phyloP scores from a whole-genome alignment of 1,140 invertebrate species.

The Bombus polaris region DNA sequence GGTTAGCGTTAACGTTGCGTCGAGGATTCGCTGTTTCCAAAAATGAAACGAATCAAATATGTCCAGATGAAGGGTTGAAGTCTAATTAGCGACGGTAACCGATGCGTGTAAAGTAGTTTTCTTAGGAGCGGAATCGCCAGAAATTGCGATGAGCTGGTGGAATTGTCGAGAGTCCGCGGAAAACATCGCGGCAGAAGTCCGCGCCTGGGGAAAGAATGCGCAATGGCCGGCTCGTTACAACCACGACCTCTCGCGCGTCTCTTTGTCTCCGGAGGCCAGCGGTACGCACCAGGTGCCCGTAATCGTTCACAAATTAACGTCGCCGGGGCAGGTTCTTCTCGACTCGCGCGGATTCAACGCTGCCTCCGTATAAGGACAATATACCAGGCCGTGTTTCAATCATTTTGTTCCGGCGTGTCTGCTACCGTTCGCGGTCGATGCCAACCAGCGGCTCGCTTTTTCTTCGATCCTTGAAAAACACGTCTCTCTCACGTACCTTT shows the following conservation, averaged over 20 bases:
- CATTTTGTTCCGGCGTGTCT: conserved; percentile 61
- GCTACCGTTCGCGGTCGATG: conserved; percentile 15
- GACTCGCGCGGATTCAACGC: conserved; percentile 70
- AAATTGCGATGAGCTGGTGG: conserved; percentile 16
- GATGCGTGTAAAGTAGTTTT: background rate
- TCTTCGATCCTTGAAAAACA: background rate
- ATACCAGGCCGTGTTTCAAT: conserved; percentile 69
- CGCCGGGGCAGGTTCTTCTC: conserved; percentile 75
- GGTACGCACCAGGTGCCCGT: conserved; percentile 77
- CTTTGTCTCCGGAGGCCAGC: conserved; percentile 61
- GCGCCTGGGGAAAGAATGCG: conserved; percentile 70
- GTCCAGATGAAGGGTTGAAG: too few relatives aligned
- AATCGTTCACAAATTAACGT: conserved; percentile 82
- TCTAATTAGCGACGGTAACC: background rate
- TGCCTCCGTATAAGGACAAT: conserved; percentile 76
- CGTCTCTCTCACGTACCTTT: background rate
- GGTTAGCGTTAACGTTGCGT: too few relatives aligned
- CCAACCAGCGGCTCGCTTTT: conserved; percentile 7
- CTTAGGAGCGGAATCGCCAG: background rate
- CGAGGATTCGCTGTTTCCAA: too few relatives aligned
- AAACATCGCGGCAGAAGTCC: conserved; percentile 39
- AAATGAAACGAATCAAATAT: too few relatives aligned
- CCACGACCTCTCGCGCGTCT: conserved; percentile 60
- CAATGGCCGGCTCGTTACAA: conserved; percentile 69
- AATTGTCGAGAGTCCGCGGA: conserved; percentile 43